Evolutionary conservation across 2,113 vertebrate species (phyloP), one percentile per base, ranked within the genome.

Genomic region (Conger conger): DNA sequence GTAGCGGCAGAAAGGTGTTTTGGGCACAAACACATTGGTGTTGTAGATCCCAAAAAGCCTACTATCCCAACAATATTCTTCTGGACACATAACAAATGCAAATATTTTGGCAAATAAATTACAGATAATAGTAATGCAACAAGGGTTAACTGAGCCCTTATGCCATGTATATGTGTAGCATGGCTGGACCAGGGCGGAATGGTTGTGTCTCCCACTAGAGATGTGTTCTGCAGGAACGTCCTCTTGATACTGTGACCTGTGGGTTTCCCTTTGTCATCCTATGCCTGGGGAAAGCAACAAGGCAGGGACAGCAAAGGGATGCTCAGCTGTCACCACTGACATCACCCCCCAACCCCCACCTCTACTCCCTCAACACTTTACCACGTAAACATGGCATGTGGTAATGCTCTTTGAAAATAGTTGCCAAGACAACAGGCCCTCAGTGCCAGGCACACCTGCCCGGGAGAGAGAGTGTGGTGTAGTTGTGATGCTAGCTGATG

Each of bases 211-310:
- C 27, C 36, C 11, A 76, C 73, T 68, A 68, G 86, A 84, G 23
- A 83, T 53, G 85, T 60, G 88, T 18, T 30, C 42, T 60, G 85
- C 81, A 37, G 50, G 79, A 38, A 50, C 30, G 86, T 87, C 85
- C 91, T 93, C 60, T 60, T 94, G 91, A 23, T 77, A 80, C 1
- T 94, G 95, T 97, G 98, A 96, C 97, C 92, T 93, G 94, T 97
- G 98, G 96, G 97, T 94, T 99, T 99, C 98, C 98, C 98, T 99
- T 99, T 99, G 97, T 99, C 97, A 99, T 99, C 98, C 98, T 99
- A 99, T 99, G 98, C 98, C 97, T 98, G 96, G 96, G 93, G 93
- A 92, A 97, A 89, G 89, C 88, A 93, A 91, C 92, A 94, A 96
- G 98, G 98, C 98, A 97, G 96, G 98, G 98, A 98, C 95, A 95